phyloP scores from a whole-genome alignment of 2,113 vertebrate species.

The Galbula dea region DNA sequence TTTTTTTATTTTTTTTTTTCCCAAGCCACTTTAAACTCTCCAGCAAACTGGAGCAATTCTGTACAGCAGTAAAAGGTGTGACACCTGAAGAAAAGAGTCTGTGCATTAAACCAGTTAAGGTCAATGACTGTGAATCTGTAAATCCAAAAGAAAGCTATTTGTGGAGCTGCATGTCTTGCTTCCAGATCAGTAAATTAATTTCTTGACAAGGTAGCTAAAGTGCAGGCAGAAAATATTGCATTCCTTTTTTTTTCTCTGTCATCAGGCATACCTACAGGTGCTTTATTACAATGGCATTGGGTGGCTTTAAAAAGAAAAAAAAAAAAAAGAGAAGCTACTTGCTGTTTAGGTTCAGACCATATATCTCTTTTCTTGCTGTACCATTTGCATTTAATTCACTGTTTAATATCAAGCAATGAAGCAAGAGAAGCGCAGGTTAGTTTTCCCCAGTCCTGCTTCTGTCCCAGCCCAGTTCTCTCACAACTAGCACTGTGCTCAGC shows the following conservation, averaged over 20 bases:
- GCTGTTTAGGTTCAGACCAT: slow-evolving; percentile 49
- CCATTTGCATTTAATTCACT: slow-evolving; percentile 57
- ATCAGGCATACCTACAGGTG: slow-evolving; percentile 70
- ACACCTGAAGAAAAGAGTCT: slow-evolving; percentile 41
- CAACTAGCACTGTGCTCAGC: slow-evolving; percentile 64
- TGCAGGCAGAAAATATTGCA: slow-evolving; percentile 32
- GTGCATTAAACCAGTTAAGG: slow-evolving; percentile 33
- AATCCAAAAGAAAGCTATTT: slow-evolving; percentile 51
- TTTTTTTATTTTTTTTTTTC: not conserved
- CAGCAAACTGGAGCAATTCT: slow-evolving; percentile 59
- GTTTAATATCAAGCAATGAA: slow-evolving; percentile 65
- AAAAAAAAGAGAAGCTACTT: not conserved
- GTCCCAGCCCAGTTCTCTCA: slow-evolving; percentile 48
- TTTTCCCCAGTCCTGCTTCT: slow-evolving; percentile 44
- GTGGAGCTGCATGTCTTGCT: slow-evolving; percentile 63
- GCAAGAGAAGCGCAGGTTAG: slow-evolving; percentile 60
- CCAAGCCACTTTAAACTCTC: slow-evolving; percentile 50
- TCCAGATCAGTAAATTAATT: slow-evolving; percentile 59
- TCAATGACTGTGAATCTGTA: slow-evolving; percentile 58
- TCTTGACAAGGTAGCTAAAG: slow-evolving; percentile 46
- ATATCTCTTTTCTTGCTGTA: slow-evolving; percentile 69
- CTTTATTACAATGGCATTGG: slow-evolving; percentile 55
- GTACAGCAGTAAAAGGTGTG: slow-evolving; percentile 53
- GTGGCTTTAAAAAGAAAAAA: slow-evolving; percentile 36
- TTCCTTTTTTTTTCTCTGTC: not conserved